Conservation (phyloP, 1,140 invertebrate genomes). For the Lamellibrachia luymesi region DNA sequence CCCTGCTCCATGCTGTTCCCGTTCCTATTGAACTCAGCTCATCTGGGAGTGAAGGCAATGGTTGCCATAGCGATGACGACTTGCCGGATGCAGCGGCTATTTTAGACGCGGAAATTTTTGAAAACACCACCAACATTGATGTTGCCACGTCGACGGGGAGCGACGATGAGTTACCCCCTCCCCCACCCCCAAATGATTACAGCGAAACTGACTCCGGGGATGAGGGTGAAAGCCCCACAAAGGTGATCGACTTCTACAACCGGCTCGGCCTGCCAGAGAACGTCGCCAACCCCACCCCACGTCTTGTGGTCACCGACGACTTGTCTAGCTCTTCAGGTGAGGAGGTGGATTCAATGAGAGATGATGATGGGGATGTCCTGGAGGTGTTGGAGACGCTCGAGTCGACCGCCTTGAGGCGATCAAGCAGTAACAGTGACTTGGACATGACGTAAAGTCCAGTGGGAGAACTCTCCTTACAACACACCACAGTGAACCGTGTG, state of each 20-base stretch:
- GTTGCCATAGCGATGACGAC: constrained; percentile 5
- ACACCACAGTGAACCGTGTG: not conserved
- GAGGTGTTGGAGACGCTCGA: constrained; percentile 7
- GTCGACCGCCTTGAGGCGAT: not conserved
- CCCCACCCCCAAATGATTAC: constrained; percentile 8
- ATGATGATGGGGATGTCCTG: not conserved
- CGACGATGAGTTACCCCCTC: not conserved
- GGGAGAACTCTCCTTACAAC: not conserved
- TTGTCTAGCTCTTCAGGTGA: not conserved
- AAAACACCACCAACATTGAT: not conserved
- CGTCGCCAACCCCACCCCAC: not conserved
- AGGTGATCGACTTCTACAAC: constrained; percentile 12
- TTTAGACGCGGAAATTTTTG: constrained; percentile 15
- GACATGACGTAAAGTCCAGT: not conserved
- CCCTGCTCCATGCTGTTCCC: not conserved
- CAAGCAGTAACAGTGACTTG: not conserved
- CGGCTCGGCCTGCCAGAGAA: not conserved
- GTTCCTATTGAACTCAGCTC: not conserved
- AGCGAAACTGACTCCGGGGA: not conserved
- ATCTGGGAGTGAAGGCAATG: not conserved
- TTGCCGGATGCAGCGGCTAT: constrained; percentile 14
- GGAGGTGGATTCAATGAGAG: not conserved
- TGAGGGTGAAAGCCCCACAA: not conserved
- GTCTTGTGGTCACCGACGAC: not conserved
- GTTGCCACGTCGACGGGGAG: not conserved